These are phyloP conservation scores for Caprella mutica DNA, from an alignment of 2,888 invertebrate genomes.

Conservation along the genomic window DNA sequence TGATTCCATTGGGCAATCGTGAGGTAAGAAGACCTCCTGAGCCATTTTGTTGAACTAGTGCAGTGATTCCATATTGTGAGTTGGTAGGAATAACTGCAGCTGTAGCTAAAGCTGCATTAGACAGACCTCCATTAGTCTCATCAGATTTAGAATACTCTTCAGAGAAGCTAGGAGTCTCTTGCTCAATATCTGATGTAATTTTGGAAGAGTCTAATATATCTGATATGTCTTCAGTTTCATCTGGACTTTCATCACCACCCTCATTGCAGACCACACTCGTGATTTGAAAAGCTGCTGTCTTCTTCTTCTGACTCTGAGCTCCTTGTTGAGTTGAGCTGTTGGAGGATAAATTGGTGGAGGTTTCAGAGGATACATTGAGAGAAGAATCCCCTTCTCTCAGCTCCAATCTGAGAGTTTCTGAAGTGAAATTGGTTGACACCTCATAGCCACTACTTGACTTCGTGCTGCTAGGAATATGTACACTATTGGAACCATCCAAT, in stretches of 20 bases:
- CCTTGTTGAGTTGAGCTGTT: slow-evolving; percentile 6
- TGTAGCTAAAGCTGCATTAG: too few species aligned
- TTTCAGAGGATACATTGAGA: background rate
- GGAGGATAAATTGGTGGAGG: slow-evolving; percentile 12
- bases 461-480: too few species aligned
- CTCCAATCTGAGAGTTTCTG: slow-evolving; percentile 28
- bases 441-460: too few species aligned
- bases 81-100: slow-evolving; percentile 27
- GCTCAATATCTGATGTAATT: slow-evolving; percentile 25
- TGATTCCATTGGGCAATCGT: slow-evolving; percentile 30
- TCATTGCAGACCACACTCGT: slow-evolving; percentile 32
- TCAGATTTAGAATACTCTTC: slow-evolving; percentile 31
- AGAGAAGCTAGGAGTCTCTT: slow-evolving; percentile 32
- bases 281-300: slow-evolving; percentile 29
- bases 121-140: slow-evolving; percentile 22
- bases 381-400: slow-evolving; percentile 10
- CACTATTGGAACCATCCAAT: too few species aligned
- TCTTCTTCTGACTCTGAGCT: slow-evolving; percentile 23
- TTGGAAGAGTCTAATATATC: slow-evolving; percentile 26
- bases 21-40: slow-evolving; percentile 30
- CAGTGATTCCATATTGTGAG: slow-evolving; percentile 33
- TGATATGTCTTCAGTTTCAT: slow-evolving; percentile 33
- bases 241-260: slow-evolving; percentile 31
- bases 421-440: slow-evolving; percentile 29
- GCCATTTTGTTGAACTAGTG: slow-evolving; percentile 30